Evolutionary conservation across 2,113 vertebrate genomes (phyloP), one percentile per base, ranked within the genome.

Genomic region (Barnardius zonarius): DNA sequence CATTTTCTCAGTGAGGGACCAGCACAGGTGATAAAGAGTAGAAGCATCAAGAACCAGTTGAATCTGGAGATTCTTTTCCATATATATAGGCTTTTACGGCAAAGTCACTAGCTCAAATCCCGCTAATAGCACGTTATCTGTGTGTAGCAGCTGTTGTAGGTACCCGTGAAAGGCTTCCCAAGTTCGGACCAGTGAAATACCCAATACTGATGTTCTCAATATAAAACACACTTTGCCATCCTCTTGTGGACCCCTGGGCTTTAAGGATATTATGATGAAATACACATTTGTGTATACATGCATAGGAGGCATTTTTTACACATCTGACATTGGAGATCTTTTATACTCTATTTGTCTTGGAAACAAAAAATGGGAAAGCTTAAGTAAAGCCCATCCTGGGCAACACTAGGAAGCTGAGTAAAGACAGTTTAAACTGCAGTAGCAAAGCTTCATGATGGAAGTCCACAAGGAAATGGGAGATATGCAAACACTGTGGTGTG

Each of bases 41-140:
- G 46, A 78, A 5, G 0, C 18, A 33, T 70, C 54, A 77, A 73
- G 93, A 88, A 52, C 17, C 55, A 48, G 80, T 4, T 94, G 82
- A 75, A 70, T 54, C 52, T 64, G 25, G n/a, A 92, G 62, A 88
- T 62, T 88, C 27, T 64, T 86, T 90, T 93, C 82, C 66, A 90
- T 35, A 61, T 57, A 78, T 14, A 31, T 15, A 67, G 23, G 22
- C 27, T 90, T 77, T 88, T 80, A 63, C 17, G 24, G 86, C 76
- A 72, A 83, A 73, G 68, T 81, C 51, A 55, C n/a, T 20, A 86
- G 51, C 30, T 88, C 68, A 83, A 94, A 86, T 41, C 43, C 52
- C 68, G 27, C 69, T 55, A 43, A 52, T 23, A 78, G 28, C 3
- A 27, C 20, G 59, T 59, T 73, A 51, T 83, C 3, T 2, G 24